Evolutionary conservation across 2,888 invertebrate species (phyloP).

Genomic region (Cloeon dipterum): DNA sequence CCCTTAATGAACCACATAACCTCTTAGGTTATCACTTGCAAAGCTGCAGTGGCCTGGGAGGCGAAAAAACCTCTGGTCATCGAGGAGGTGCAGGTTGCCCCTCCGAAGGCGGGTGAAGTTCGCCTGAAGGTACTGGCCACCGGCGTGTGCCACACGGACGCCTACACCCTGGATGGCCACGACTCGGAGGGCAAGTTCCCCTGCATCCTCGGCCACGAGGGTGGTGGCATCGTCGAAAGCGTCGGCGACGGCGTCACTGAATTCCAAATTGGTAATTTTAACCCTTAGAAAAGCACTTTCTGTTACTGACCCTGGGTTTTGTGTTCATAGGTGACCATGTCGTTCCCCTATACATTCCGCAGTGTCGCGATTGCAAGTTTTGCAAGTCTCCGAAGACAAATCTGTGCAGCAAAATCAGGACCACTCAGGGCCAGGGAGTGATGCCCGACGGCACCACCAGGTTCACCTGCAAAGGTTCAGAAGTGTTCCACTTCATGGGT

Average conservation of each 20-base stretch:
- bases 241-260: slow-evolving; percentile 77
- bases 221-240: slow-evolving; percentile 90
- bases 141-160: slow-evolving; percentile 82
- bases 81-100: slow-evolving; percentile 83
- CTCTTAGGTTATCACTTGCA: slow-evolving; percentile 58
- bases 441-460: slow-evolving; percentile 84
- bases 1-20: too few species aligned
- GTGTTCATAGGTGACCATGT: slow-evolving; percentile 62
- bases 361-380: slow-evolving; percentile 91
- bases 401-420: slow-evolving; percentile 78
- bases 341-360: slow-evolving; percentile 89
- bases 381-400: slow-evolving; percentile 92
- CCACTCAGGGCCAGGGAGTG: slow-evolving; percentile 65
- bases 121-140: slow-evolving; percentile 56
- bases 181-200: slow-evolving; percentile 88
- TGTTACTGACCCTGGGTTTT: slow-evolving; percentile 5
- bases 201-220: slow-evolving; percentile 88
- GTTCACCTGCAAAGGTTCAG: slow-evolving; percentile 59
- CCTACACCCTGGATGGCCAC: slow-evolving; percentile 65
- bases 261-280: slow-evolving; percentile 42
- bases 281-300: slow-evolving; percentile 3
- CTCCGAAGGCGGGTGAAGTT: slow-evolving; percentile 85
- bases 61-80: slow-evolving; percentile 69
- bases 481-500: slow-evolving; percentile 86
- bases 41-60: slow-evolving; percentile 93